A percentile compares a stretch with the other conserved stretches of the same genome.
Conservation (phyloP, 2,888 invertebrate genomes). For the Calephelis perditalis region DNA sequence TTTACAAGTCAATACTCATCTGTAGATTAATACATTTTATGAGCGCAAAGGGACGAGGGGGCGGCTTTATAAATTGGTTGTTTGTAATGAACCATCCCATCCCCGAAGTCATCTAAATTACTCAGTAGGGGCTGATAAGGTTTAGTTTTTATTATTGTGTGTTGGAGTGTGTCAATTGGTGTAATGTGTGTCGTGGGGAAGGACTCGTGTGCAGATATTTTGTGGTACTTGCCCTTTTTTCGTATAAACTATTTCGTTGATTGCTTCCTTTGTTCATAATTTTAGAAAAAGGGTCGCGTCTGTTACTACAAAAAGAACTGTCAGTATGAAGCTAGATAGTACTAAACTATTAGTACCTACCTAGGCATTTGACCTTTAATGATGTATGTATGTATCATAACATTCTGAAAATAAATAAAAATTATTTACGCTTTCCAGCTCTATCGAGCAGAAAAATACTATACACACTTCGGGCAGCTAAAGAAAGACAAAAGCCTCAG, state of each 20-base stretch:
- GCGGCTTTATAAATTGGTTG: conserved; percentile 49
- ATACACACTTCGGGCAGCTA: no score
- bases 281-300: no score
- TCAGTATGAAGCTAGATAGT: no score
- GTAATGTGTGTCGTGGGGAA: conserved; percentile 30
- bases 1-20: conserved; percentile 26
- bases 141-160: conserved; percentile 67
- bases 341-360: no score
- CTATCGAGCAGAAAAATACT: no score
- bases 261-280: no score
- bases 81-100: conserved; percentile 57
- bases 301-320: no score
- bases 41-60: conserved; percentile 33
- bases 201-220: conserved; percentile 17
- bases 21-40: conserved; percentile 32
- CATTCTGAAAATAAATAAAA: no score
- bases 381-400: no score
- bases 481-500: no score
- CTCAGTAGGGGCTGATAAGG: conserved; percentile 65
- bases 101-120: conserved; percentile 61
- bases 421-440: no score
- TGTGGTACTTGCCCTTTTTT: conserved; percentile 17
- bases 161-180: conserved; percentile 51
- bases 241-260: neutral
- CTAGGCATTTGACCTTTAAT: no score